Percentiles rank a stretch among this genome's conserved stretches.
Evolutionary conservation across 1,140 invertebrate genomes (phyloP).

Genomic region (Ostrea edulis): DNA sequence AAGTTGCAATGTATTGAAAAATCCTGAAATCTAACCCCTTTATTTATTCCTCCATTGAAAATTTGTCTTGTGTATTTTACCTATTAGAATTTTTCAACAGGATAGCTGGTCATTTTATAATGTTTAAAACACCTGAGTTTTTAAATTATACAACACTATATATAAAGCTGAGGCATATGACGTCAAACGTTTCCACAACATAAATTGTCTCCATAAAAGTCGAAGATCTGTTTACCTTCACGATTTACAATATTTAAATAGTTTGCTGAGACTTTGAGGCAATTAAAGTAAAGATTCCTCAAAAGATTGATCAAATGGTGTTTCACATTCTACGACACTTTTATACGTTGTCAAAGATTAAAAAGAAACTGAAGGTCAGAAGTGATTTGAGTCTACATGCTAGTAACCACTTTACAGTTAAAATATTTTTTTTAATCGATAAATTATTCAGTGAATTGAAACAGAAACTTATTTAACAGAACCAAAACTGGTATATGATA

Average conservation of each 20-base stretch:
- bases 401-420: not conserved
- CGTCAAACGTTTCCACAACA: constrained; percentile 17
- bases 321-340: not conserved
- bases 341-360: not conserved
- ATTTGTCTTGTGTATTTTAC: not conserved
- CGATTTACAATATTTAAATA: constrained; percentile 14
- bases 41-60: not conserved
- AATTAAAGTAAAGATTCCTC: not conserved
- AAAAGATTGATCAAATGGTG: not conserved
- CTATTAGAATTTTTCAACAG: constrained; percentile 21
- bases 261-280: not conserved
- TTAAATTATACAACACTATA: not conserved
- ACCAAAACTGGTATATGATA: too few species aligned
- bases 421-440: not conserved
- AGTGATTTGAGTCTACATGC: not conserved
- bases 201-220: constrained; percentile 29
- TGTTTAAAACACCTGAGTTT: not conserved
- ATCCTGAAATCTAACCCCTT: not conserved
- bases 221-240: constrained; percentile 13
- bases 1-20: not conserved
- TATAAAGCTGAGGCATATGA: not conserved
- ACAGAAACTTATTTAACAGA: not conserved
- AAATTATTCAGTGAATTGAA: not conserved
- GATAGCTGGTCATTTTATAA: not conserved
- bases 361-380: not conserved